Percentiles rank a stretch among this genome's conserved stretches.
Evolutionary conservation across 2,113 vertebrate species (phyloP).

Genomic region (Thymallus thymallus): DNA sequence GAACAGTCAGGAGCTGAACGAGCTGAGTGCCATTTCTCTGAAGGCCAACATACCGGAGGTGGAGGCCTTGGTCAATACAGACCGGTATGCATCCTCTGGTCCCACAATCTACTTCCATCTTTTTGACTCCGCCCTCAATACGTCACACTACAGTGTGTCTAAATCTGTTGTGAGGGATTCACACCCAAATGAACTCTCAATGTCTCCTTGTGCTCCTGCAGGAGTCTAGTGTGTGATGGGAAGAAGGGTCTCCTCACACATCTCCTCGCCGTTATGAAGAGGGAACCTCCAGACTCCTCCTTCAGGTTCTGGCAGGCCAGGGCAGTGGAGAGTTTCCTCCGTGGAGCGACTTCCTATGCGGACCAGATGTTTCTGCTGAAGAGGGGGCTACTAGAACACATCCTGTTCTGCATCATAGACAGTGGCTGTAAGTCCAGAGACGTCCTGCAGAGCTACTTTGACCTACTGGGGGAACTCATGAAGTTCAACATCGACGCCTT

Average conservation of each 20-base stretch:
- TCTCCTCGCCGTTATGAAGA: slow-evolving; percentile 96
- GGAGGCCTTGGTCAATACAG: slow-evolving; percentile 94
- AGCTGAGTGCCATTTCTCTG: slow-evolving; percentile 94
- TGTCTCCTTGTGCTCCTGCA: too few species aligned
- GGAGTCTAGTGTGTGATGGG: slow-evolving; percentile 94
- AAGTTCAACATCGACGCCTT: slow-evolving; percentile 99
- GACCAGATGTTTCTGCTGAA: slow-evolving; percentile 99
- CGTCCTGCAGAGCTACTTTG: slow-evolving; percentile 98
- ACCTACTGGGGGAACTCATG: slow-evolving; percentile 97
- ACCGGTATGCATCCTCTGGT: slow-evolving; percentile 54
- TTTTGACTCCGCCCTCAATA: too few species aligned
- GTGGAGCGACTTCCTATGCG: slow-evolving; percentile 96
- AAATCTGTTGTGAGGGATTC: slow-evolving; percentile 85
- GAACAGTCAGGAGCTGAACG: slow-evolving; percentile 94
- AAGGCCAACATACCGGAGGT: slow-evolving; percentile 98
- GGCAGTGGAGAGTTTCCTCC: slow-evolving; percentile 96
- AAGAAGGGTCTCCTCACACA: slow-evolving; percentile 94
- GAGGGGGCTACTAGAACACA: slow-evolving; percentile 97
- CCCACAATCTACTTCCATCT: too few species aligned
- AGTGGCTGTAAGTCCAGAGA: slow-evolving; percentile 96
- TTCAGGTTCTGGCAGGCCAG: slow-evolving; percentile 99
- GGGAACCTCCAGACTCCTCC: slow-evolving; percentile 93
- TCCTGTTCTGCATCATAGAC: slow-evolving; percentile 98
- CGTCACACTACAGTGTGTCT: neutral
- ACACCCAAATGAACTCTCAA: too few species aligned